Evolutionary conservation across 2,888 invertebrate genomes (phyloP), one percentile per base, ranked within the genome.

Genomic region (Drosophila tripunctata): DNA sequence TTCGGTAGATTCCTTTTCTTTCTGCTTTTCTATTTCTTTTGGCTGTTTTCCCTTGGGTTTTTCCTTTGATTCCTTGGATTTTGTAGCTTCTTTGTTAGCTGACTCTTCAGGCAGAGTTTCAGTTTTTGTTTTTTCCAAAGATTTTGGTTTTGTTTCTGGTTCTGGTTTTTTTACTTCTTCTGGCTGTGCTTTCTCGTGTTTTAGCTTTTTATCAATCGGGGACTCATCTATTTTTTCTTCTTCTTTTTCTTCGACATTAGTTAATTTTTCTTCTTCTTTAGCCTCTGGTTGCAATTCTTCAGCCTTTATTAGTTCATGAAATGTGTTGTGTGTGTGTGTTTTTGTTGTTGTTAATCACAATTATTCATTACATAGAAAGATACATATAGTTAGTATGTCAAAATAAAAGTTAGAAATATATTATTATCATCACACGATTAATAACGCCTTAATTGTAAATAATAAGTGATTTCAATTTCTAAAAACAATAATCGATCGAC

Each of bases 241-340:
- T 27, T 21, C 10, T 48, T 38, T 31, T 58, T 22, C 8, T 36
- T 30, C n/a, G n/a, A n/a, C n/a, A n/a, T n/a, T n/a, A n/a, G n/a
- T n/a, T 3, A 47, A 35, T n/a, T 48, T 35, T 1, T 24, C 10
- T 19, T 70, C 56, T 75, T 75, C n/a, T 5, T 51, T 19, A n/a
- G 22, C 35, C 36, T 45, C 17, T 10, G 6, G 8, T 5, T 55
- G 31, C 15, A 62, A 54, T 77, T 75, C 84, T 75, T 82, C 83
- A 47, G 19, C 58, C 54, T 87, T 57, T 60, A 50, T 12, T 8
- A 27, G 15, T 43, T 27, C n/a, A 7, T 44, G n/a, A 10, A 33
- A 24, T 43, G 44, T 44, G 36, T 43, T 44, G 17, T 54, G 51
- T 40, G 7, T 78, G 57, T 67, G 30, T 45, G 40, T 58, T 60